phyloP scores from a whole-genome alignment of 2,113 vertebrate genomes.

The Mormyrus lacerda region DNA sequence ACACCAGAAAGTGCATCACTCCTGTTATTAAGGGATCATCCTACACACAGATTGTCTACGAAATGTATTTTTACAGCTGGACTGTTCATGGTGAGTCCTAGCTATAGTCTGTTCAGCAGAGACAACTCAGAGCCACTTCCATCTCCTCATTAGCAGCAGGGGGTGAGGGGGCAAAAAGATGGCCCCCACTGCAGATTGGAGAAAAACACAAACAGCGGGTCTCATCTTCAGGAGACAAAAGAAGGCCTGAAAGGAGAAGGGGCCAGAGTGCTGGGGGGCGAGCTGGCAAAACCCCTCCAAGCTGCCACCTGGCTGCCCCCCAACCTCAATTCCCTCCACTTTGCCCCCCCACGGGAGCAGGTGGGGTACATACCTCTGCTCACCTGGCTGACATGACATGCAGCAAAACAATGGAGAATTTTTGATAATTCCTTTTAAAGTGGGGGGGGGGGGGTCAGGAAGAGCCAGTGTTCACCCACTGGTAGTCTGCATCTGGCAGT shows the following conservation, averaged over 20 bases:
- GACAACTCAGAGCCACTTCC: not conserved
- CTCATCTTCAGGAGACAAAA: constrained; percentile 7
- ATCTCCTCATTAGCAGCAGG: constrained; percentile 6
- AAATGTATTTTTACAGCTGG: not conserved
- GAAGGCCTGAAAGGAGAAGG: not conserved
- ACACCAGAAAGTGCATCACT: not conserved
- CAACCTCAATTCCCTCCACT: not conserved
- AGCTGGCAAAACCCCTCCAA: not conserved
- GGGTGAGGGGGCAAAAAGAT: not conserved
- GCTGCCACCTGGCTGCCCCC: constrained; percentile 3
- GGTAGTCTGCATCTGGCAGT: not conserved
- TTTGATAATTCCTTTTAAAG: not conserved
- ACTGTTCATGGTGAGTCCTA: not conserved
- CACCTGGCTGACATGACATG: not conserved
- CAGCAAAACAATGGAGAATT: not conserved
- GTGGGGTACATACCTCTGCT: not conserved
- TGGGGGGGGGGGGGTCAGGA: not conserved
- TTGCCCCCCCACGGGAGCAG: not conserved
- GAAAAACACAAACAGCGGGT: not conserved
- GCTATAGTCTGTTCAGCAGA: not conserved
- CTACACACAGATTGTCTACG: not conserved
- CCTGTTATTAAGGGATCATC: not conserved
- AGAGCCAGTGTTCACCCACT: not conserved
- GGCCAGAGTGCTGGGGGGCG: not conserved
- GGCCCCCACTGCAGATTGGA: not conserved